Conservation (phyloP, 2,113 vertebrate species). For the Rutilus rutilus region DNA sequence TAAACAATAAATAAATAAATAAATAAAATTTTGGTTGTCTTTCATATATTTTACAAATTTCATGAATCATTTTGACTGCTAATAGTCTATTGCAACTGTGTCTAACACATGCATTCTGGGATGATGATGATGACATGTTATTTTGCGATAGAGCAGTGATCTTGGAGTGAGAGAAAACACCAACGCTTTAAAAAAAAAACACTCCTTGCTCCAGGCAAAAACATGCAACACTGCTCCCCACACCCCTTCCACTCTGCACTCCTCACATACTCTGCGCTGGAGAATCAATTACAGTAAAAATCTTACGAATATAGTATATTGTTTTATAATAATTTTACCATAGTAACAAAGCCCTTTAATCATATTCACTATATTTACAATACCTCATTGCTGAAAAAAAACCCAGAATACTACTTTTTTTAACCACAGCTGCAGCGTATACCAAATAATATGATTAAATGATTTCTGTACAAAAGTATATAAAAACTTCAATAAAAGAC, state of each 20-base stretch:
- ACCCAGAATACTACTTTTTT: not conserved
- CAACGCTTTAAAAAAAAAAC: not conserved
- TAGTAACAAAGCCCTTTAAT: not conserved
- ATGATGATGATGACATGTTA: not conserved
- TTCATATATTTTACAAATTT: not conserved
- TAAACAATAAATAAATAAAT: too few species aligned
- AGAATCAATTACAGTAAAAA: not conserved
- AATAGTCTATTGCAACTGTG: not conserved
- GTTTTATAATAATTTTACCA: not conserved
- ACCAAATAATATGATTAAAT: not conserved
- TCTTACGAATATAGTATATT: not conserved
- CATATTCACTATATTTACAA: not conserved
- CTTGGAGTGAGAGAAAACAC: not conserved
- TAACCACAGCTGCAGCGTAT: not conserved
- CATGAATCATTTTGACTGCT: not conserved
- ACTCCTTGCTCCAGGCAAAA: not conserved
- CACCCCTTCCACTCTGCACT: not conserved
- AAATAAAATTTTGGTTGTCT: not conserved
- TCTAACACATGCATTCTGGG: not conserved
- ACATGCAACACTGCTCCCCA: not conserved
- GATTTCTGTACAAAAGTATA: conserved; percentile 16
- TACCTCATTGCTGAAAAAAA: not conserved
- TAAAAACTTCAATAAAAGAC: not conserved
- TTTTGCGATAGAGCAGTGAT: not conserved
- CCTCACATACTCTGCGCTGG: not conserved